phyloP scores from a whole-genome alignment of 92 coral and sea anemone species.

The Phenganax stokvisi region DNA sequence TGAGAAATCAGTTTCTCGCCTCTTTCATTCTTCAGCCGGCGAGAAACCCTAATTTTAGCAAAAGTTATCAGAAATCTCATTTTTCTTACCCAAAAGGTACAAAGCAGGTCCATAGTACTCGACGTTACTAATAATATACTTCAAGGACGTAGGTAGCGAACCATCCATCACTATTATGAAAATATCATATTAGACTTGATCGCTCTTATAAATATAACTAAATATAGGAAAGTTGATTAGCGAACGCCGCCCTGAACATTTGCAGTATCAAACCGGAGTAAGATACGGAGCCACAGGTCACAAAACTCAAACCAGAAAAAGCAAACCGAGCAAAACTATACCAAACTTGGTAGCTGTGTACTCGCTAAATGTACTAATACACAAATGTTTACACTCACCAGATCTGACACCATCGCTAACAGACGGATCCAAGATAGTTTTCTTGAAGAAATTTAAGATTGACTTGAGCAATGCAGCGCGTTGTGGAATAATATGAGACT shows the following conservation, averaged over 20 bases:
- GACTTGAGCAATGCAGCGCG: constrained; percentile 94
- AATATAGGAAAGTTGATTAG: neutral
- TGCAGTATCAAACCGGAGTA: too few species aligned
- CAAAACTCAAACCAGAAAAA: too few species aligned
- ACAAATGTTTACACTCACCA: constrained; percentile 46
- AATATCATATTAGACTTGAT: neutral
- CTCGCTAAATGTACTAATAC: neutral
- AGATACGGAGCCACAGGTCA: too few species aligned
- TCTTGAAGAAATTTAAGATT: constrained; percentile 82
- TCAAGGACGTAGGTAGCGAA: constrained; percentile 85
- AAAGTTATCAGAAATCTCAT: neutral
- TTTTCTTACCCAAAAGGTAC: constrained; percentile 73
- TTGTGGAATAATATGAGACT: constrained; percentile 66
- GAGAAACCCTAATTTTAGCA: too few species aligned
- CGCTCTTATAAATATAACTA: neutral
- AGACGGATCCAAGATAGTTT: constrained; percentile 91
- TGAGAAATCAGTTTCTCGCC: too few species aligned
- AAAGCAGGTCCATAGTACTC: constrained; percentile 97
- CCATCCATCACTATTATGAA: constrained; percentile 85
- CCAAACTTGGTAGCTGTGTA: too few species aligned
- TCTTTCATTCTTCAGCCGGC: too few species aligned
- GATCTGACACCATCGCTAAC: constrained; percentile 89
- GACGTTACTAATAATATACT: constrained; percentile 92
- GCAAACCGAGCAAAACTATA: too few species aligned
- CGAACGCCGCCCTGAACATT: neutral